Base-by-base conservation (phyloP, 2,797 vertebrate species). In the Alosa sapidissima region DNA sequence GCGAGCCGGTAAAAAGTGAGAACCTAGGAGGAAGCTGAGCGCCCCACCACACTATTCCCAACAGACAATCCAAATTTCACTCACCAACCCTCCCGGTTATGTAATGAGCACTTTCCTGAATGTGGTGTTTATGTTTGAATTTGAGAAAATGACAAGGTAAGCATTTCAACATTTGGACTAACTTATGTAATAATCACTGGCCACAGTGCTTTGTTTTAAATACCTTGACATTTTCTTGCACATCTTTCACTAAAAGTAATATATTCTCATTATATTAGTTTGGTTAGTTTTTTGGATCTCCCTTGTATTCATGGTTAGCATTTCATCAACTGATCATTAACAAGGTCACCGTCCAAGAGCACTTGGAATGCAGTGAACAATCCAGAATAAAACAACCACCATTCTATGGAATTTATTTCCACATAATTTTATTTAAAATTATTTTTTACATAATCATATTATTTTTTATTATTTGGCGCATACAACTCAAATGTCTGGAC, bases 1-100 rank as follows among this genome's bases (percentile, higher is more conserved):
- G 82, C 84, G 82, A 87, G 62, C 89, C 88, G 89, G 83, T 78
- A 78, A 78, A 78, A 88, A 87, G 83, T 84, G 87, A 78, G 72
- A 78, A 47, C 72, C 8, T 21, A 72, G 81, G 72, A 81, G 81
- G 72, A 88, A 89, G 84, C 72, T 2, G 13, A 86, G 60, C 62
- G 52, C 81, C 84, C 86, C 81, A 84, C 49, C 81, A 68, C 55
- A 82, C 28, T 81, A 86, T 83, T 84, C 54, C 83, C 84, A 41
- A 41, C 3, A 45, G 72, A 78, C 72, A 78, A 78, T 78, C 72
- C 4, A 78, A 78, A 47, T 36, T n/a, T 47, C 41, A 21, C 68
- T 75, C 68, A 36, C 24, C 62, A 41, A 16, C 68, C 36, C 68
- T 75, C 33, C 68, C 5, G 13, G 13, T 75, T 75, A 75, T 41